A percentile compares a stretch with the other conserved stretches of the same genome.
Evolutionary conservation across 35 echinoderm and acorn worm species (phyloP).

Genomic region (Amphiura filiformis): DNA sequence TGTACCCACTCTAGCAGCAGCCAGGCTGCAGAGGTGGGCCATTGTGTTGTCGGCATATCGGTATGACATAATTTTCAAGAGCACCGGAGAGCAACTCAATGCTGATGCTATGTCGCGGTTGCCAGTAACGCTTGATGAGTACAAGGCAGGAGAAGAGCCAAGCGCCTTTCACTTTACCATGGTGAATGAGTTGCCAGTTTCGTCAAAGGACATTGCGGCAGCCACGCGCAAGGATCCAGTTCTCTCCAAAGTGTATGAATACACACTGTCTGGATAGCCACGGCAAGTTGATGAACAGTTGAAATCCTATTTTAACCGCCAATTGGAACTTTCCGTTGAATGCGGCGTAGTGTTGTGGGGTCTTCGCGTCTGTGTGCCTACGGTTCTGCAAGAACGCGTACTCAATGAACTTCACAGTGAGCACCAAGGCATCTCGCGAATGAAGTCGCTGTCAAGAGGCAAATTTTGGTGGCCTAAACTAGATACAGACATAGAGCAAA

Average conservation of each 20-base stretch:
- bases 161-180: not conserved
- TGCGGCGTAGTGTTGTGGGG: conserved; percentile 67
- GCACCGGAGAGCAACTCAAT: conserved; percentile 56
- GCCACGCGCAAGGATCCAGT: conserved; percentile 51
- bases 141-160: not conserved
- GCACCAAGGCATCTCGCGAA: conserved; percentile 45
- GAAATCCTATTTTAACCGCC: conserved; percentile 28
- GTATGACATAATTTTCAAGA: conserved; percentile 65
- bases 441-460: conserved; percentile 53
- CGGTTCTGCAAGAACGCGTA: conserved; percentile 8
- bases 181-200: conserved; percentile 38
- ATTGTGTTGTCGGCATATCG: conserved; percentile 61
- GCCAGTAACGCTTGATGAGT: not conserved
- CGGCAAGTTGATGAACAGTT: conserved; percentile 48
- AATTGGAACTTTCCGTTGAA: conserved; percentile 47
- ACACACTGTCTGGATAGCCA: conserved; percentile 72
- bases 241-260: conserved; percentile 50
- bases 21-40: conserved; percentile 75
- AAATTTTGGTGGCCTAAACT: conserved; percentile 59
- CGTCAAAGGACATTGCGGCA: conserved; percentile 45
- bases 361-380: conserved; percentile 50
- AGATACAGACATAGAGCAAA: conserved; percentile 59
- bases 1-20: conserved; percentile 60
- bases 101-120: conserved; percentile 58
- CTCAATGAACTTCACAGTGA: conserved; percentile 57